Evolutionary conservation across 2,888 invertebrate genomes (phyloP).

Genomic region (Leucania comma): DNA sequence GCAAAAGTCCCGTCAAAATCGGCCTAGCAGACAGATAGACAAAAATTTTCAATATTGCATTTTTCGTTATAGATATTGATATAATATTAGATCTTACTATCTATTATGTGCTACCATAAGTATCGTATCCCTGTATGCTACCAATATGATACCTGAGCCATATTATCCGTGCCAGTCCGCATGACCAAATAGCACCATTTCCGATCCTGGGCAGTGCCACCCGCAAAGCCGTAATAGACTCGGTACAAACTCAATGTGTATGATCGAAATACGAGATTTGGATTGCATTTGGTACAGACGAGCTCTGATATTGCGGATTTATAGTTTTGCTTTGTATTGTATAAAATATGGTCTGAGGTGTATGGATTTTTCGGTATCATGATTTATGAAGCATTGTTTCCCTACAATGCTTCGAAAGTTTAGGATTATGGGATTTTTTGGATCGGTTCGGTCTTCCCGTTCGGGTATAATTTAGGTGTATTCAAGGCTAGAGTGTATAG

Average conservation of each 20-base stretch:
- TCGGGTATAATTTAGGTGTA: too few relatives aligned
- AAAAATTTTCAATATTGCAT: too few relatives aligned
- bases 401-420: too few relatives aligned
- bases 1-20: too few relatives aligned
- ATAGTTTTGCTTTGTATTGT: neutral
- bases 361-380: neutral
- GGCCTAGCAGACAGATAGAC: too few relatives aligned
- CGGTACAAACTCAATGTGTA: conserved; percentile 22
- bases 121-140: neutral
- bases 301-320: conserved; percentile 10
- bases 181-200: conserved; percentile 8
- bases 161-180: conserved; percentile 12
- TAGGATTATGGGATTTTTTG: too few relatives aligned
- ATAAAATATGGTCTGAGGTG: conserved; percentile 6
- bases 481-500: too few relatives aligned
- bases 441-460: too few relatives aligned
- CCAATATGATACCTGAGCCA: neutral
- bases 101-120: neutral
- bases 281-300: conserved; percentile 5
- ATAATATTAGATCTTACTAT: neutral
- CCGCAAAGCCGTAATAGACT: conserved; percentile 22
- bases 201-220: neutral
- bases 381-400: neutral
- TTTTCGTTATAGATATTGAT: too few relatives aligned
- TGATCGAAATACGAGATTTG: conserved; percentile 2